A percentile compares a stretch with the other conserved stretches of the same genome.
Conservation (phyloP, 2,888 invertebrate genomes). For the Mimumesa dahlbomi region DNA sequence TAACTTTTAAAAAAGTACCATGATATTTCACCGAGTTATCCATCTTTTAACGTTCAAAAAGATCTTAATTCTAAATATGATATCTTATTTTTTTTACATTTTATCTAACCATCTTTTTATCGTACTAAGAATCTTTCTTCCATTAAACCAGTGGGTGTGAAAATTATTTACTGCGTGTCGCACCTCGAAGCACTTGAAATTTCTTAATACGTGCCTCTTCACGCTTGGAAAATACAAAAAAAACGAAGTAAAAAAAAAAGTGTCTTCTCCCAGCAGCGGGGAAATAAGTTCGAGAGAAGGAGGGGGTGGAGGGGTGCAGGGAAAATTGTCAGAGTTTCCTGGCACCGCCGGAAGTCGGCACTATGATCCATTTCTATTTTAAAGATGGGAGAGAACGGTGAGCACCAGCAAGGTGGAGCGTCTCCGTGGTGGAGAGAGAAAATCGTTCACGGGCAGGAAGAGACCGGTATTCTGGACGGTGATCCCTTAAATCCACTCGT, state of each 20-base stretch:
- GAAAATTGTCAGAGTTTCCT: conserved; percentile 33
- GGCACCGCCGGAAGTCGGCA: conserved; percentile 52
- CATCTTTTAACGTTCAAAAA: no score
- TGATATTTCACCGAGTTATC: no score
- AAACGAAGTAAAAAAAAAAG: background rate
- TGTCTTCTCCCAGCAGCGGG: background rate
- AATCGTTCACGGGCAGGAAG: conserved; percentile 26
- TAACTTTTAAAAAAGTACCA: no score
- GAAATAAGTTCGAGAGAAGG: background rate
- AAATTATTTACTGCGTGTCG: no score
- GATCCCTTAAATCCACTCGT: conserved; percentile 42
- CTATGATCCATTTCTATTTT: conserved; percentile 60
- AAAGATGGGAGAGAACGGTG: conserved; percentile 29
- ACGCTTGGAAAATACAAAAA: background rate
- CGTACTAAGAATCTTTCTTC: no score
- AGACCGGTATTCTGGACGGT: conserved; percentile 3
- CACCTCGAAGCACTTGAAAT: no score
- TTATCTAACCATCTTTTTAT: no score
- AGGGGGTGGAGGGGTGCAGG: conserved; percentile 9
- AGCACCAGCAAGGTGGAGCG: conserved; percentile 16
- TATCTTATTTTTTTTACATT: no score
- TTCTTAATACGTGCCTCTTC: no score
- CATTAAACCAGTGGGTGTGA: no score
- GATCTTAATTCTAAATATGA: no score
- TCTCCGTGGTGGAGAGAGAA: conserved; percentile 16